Evolutionary conservation across 1,140 invertebrate species (phyloP), one percentile per base, ranked within the genome.

Genomic region (Planococcus citri): DNA sequence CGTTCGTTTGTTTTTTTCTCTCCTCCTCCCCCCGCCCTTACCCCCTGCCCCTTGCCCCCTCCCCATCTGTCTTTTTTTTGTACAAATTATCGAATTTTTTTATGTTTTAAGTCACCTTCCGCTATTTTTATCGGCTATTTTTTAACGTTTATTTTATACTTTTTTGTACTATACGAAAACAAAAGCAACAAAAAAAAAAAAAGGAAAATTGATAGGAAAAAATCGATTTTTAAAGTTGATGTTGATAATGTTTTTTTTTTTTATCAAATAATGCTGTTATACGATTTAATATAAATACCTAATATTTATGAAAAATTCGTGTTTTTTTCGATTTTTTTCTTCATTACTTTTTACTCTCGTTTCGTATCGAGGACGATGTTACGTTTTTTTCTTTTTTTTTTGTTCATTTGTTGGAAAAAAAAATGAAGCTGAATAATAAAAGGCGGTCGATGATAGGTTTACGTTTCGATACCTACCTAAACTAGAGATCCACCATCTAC

Each of bases 131-230:
- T 64, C 60, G 22, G 60, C 25, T 64, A 64, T 64, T 64, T 64
- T 64, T 64, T 64, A 64, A 64, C 60, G 60, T 64, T 25, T 64
- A 64, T 64, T 64, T 64, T 64, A 64, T 64, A 64, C 60, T 64
- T 64, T 64, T 64, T 64, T 64, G 60, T 64, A 64, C 60, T 64
- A 64, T 64, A 64, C 6, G 3, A 12, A 33, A 33, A 33, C n/a
- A n/a, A n/a, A n/a, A n/a, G n/a, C n/a, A n/a, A n/a, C n/a, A n/a
- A n/a, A n/a, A n/a, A n/a, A n/a, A n/a, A n/a, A n/a, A n/a, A n/a
- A n/a, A n/a, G n/a, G n/a, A n/a, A n/a, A n/a, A n/a, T n/a, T n/a
- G n/a, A 33, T 33, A 33, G 29, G 29, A 33, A 33, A 33, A 33
- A 33, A 33, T 6, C 29, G 24, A 64, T 24, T 64, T 64, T 64